Evolutionary conservation across 2,888 invertebrate species (phyloP).

Genomic region (Clunio marinus): DNA sequence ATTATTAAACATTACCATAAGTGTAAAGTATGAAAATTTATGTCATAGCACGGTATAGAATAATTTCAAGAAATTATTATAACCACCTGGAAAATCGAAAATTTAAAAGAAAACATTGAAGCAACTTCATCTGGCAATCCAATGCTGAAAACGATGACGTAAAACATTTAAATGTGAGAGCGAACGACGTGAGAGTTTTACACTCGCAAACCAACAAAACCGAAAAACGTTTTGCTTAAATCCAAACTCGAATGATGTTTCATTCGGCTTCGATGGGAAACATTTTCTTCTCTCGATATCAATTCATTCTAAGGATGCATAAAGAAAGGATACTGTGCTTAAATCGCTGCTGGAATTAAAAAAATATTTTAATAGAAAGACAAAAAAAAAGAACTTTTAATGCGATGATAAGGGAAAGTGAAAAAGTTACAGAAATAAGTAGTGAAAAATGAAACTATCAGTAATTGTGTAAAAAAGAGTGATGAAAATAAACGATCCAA

Average conservation of each 20-base stretch:
- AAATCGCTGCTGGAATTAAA: constrained; percentile 14
- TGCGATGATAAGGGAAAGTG: neutral
- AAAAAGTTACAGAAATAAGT: neutral
- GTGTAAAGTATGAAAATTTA: no score
- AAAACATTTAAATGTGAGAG: neutral
- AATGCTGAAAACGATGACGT: neutral
- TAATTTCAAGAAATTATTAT: no score
- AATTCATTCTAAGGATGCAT: constrained; percentile 35
- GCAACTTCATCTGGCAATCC: constrained; percentile 4
- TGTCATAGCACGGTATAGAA: no score
- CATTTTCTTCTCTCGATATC: constrained; percentile 22
- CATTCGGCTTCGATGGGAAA: constrained; percentile 15
- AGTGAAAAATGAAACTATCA: neutral
- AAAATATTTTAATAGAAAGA: neutral
- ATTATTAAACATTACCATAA: neutral
- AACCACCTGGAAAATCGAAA: no score
- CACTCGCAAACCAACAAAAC: neutral
- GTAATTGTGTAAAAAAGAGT: neutral
- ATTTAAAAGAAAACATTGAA: no score
- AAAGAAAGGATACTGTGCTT: constrained; percentile 22
- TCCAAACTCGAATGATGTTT: constrained; percentile 16
- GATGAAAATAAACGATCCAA: neutral
- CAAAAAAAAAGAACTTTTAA: neutral
- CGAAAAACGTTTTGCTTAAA: constrained; percentile 23
- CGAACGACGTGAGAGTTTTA: no score